Evolutionary conservation across 2,113 vertebrate species (phyloP).

Genomic region (Ochotona curzoniae): DNA sequence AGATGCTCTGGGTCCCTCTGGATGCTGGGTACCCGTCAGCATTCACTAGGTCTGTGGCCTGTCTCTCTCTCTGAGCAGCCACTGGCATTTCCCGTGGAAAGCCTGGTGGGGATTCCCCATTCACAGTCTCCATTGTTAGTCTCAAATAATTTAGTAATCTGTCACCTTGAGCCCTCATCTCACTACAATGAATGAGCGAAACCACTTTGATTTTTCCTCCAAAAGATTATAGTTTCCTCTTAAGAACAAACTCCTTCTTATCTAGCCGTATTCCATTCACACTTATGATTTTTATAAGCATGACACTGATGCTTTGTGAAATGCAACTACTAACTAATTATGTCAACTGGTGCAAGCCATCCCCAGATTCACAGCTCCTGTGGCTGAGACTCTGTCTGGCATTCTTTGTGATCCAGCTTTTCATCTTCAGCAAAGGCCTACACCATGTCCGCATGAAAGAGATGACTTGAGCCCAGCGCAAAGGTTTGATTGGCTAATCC

Average conservation of each 20-base stretch:
- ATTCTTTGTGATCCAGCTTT: background rate
- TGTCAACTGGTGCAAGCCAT: background rate
- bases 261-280: no score
- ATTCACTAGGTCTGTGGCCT: rapidly evolving
- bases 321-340: background rate
- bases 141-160: background rate
- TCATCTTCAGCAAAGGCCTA: background rate
- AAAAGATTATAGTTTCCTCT: background rate
- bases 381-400: background rate
- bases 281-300: no score
- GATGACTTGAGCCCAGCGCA: background rate
- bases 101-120: background rate
- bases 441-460: background rate
- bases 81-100: background rate
- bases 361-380: no score
- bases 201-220: background rate
- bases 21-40: no score
- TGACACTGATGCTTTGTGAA: background rate
- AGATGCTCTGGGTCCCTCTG: background rate
- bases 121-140: background rate
- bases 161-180: background rate
- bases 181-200: background rate
- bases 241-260: background rate
- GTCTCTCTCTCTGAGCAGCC: background rate
- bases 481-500: no score